Evolutionary conservation across 1,140 invertebrate genomes (phyloP).

Genomic region (Brachionus rubens): DNA sequence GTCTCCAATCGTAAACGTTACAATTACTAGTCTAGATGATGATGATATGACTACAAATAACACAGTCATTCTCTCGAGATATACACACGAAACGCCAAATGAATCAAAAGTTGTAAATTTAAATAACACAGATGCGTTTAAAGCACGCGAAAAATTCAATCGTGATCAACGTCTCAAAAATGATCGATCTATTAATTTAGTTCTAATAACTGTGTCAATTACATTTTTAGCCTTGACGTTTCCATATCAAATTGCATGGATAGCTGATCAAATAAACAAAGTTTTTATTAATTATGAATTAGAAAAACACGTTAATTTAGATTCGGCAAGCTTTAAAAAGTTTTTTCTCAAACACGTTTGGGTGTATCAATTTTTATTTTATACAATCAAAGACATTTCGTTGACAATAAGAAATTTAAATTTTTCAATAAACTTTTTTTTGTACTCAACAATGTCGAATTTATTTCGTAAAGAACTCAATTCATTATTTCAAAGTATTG

Average conservation of each 20-base stretch:
- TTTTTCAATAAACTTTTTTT: slow-evolving; percentile 45
- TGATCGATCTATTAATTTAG: slow-evolving; percentile 35
- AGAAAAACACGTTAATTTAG: not conserved
- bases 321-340: not conserved
- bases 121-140: not conserved
- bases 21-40: too few species aligned
- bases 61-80: too few species aligned
- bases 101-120: too few species aligned
- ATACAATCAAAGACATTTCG: slow-evolving; percentile 32
- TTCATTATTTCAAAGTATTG: slow-evolving; percentile 22
- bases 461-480: slow-evolving; percentile 43
- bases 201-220: slow-evolving; percentile 24
- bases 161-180: not conserved
- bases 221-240: slow-evolving; percentile 30
- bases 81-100: too few species aligned
- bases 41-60: too few species aligned
- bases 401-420: slow-evolving; percentile 33
- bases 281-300: slow-evolving; percentile 15
- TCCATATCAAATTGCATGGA: slow-evolving; percentile 39
- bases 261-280: slow-evolving; percentile 35
- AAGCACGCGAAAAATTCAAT: not conserved
- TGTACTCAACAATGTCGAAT: slow-evolving; percentile 44
- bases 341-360: slow-evolving; percentile 19
- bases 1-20: too few species aligned
- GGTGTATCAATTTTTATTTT: slow-evolving; percentile 19